These are phyloP conservation scores for Xiphophorus couchianus DNA, from an alignment of 2,113 vertebrate species.

Conservation along the genomic window DNA sequence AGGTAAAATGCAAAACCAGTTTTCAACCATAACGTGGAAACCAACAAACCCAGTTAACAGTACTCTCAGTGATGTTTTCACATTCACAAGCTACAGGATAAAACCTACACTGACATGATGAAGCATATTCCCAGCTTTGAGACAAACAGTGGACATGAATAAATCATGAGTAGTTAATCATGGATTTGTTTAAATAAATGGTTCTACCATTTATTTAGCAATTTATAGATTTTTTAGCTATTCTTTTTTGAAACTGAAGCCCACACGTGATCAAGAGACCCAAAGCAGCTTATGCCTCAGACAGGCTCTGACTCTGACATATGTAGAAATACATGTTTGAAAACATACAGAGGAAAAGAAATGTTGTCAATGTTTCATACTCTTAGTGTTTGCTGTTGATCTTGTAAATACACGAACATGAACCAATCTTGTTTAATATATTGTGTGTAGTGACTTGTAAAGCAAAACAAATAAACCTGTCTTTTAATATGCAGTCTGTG, in stretches of 20 bases:
- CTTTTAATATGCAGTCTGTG: constrained; percentile 54
- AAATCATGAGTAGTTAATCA: neutral
- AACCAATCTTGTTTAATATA: constrained; percentile 46
- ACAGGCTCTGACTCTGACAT: neutral
- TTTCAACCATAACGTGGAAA: neutral
- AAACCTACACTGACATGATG: neutral
- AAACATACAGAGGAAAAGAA: constrained; percentile 20
- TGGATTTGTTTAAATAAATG: neutral
- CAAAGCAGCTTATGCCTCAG: no score
- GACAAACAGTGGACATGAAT: neutral
- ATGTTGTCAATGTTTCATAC: constrained; percentile 16
- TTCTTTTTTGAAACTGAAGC: no score
- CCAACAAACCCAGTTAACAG: neutral
- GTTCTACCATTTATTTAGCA: neutral
- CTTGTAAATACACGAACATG: constrained; percentile 4
- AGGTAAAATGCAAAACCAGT: neutral
- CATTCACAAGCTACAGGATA: neutral
- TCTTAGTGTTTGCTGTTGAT: constrained; percentile 46
- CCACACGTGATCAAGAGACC: no score
- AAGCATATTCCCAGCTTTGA: neutral
- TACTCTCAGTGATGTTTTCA: neutral
- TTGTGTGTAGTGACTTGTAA: constrained; percentile 47
- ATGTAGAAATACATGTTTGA: constrained; percentile 19
- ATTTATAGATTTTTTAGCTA: no score
- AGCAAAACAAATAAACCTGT: constrained; percentile 50